Percentiles rank a stretch among this genome's conserved stretches.
Evolutionary conservation across 1,140 invertebrate genomes (phyloP).

Genomic region (Homalodisca vitripennis): DNA sequence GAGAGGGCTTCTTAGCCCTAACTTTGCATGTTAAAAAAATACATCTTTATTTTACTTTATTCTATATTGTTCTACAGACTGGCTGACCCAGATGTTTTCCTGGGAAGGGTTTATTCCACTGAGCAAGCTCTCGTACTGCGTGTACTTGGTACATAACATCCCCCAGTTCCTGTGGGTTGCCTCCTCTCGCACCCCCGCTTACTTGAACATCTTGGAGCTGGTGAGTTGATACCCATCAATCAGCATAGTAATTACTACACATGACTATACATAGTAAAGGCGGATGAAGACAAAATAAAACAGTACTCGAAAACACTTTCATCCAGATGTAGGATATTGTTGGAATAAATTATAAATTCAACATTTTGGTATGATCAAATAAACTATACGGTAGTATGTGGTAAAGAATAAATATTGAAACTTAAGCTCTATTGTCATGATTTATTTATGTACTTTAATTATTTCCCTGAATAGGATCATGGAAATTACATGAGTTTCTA

Average conservation of each 20-base stretch:
- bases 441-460: too few relatives aligned
- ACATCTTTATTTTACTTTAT: too few relatives aligned
- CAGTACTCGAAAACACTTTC: not conserved
- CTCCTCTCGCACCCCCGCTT: not conserved
- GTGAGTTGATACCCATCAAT: not conserved
- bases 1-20: too few relatives aligned
- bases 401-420: not conserved
- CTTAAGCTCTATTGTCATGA: too few relatives aligned
- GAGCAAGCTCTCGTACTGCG: constrained; percentile 37
- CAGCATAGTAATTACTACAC: not conserved
- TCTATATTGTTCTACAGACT: not conserved
- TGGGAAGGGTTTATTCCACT: constrained; percentile 29
- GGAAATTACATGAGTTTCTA: too few relatives aligned
- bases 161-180: constrained; percentile 28
- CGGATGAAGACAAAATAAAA: not conserved
- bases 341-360: not conserved
- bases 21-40: too few relatives aligned
- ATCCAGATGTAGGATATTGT: not conserved
- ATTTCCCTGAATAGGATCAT: too few relatives aligned
- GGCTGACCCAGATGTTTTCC: not conserved
- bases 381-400: not conserved
- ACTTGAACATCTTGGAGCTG: constrained; percentile 11
- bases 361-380: not conserved
- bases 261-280: not conserved
- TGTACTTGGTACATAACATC: constrained; percentile 37